Conservation (phyloP, 2,797 vertebrate genomes). For the Clangula hyemalis region DNA sequence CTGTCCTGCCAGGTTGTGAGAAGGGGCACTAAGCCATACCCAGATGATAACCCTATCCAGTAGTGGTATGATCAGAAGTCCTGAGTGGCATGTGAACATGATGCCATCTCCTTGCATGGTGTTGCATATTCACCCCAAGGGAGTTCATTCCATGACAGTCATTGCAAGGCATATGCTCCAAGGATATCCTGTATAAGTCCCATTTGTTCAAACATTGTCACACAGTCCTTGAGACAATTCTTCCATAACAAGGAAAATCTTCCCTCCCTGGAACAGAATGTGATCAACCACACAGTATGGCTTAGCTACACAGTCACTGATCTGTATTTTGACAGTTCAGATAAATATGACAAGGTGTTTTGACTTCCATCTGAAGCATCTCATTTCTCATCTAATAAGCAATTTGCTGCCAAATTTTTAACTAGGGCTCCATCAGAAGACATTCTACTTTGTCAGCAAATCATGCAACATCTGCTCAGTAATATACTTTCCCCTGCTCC, state of each 20-base stretch:
- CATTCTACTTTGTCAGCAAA: conserved; percentile 5
- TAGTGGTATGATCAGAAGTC: background rate
- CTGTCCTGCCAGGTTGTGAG: background rate
- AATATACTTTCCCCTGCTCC: background rate
- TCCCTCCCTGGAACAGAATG: background rate
- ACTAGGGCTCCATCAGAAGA: background rate
- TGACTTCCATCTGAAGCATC: conserved; percentile 29
- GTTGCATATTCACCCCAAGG: background rate
- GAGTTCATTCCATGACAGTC: background rate
- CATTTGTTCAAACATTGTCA: background rate
- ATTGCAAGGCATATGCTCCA: background rate
- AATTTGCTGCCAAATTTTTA: conserved; percentile 45
- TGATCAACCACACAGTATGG: background rate
- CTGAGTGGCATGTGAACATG: fast-evolving
- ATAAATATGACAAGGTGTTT: conserved; percentile 37
- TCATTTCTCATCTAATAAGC: conserved; percentile 32
- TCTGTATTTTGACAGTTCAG: conserved; percentile 26
- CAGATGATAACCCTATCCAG: background rate
- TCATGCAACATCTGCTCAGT: background rate
- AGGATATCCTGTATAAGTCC: background rate
- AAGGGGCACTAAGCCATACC: background rate
- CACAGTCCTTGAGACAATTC: background rate
- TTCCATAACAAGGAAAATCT: background rate
- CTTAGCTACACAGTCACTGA: background rate
- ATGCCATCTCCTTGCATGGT: background rate